phyloP scores from a whole-genome alignment of 2,888 invertebrate genomes.

The Polymixis lichenea region DNA sequence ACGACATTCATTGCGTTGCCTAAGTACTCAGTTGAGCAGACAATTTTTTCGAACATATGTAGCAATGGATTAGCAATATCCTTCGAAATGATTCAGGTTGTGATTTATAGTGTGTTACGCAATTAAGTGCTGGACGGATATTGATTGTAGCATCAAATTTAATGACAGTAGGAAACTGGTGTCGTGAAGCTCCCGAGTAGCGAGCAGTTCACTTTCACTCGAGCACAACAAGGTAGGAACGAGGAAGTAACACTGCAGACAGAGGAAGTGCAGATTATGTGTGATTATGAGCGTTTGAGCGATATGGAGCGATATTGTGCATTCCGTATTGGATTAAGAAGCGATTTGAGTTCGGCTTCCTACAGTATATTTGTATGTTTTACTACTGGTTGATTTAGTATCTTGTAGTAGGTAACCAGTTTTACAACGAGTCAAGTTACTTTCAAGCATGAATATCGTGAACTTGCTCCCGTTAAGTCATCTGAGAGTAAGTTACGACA shows the following conservation, averaged over 20 bases:
- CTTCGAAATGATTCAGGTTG: no score
- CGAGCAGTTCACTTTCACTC: slow-evolving; percentile 43
- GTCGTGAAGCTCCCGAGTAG: neutral
- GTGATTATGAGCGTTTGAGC: slow-evolving; percentile 11
- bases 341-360: neutral
- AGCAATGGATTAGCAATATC: no score
- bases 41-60: no score
- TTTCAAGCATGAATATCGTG: neutral
- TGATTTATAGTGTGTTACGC: no score
- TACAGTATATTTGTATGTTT: neutral
- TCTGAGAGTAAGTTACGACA: neutral
- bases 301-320: neutral
- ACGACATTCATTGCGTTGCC: no score
- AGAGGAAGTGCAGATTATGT: slow-evolving; percentile 47
- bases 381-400: neutral
- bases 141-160: no score
- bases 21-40: no score
- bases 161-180: slow-evolving; percentile 16
- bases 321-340: slow-evolving; percentile 26
- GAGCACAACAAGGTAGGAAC: neutral
- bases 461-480: neutral
- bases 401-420: neutral
- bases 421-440: neutral
- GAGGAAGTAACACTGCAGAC: slow-evolving; percentile 32
- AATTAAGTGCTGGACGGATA: no score